Evolutionary conservation across 1,140 invertebrate species (phyloP), one percentile per base, ranked within the genome.

Genomic region (Pseudobourletiella spinata): DNA sequence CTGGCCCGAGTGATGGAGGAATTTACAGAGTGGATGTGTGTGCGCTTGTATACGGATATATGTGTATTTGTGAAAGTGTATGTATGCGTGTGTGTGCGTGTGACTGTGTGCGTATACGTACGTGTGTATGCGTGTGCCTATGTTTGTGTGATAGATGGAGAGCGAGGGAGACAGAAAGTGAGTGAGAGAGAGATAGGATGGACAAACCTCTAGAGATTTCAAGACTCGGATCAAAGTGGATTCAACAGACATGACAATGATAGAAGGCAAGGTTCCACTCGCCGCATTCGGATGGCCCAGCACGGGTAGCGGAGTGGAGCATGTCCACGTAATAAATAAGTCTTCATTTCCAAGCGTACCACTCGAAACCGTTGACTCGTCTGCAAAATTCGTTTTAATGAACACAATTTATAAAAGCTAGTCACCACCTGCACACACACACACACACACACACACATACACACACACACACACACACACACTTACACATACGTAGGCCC

Each of bases 161-260:
- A n/a, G n/a, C n/a, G n/a, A n/a, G n/a, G n/a, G n/a, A n/a, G n/a
- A n/a, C n/a, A n/a, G n/a, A n/a, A n/a, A n/a, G n/a, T n/a, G n/a
- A n/a, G n/a, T n/a, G n/a, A n/a, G n/a, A 8, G 28, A 6, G 11
- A 14, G 18, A 48, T 16, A 50, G 43, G 30, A 48, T 2, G 16
- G n/a, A n/a, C 56, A 15, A 39, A 78, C 78, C 76, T 80, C 78
- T 20, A 79, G 71, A 22, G 74, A 73, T 71, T 76, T 77, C 16
- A 80, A 72, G 8, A 79, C 73, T 43, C 74, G 71, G 8, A 79
- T 73, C 24, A 79, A 70, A 14, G 79, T 75, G 22, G 73, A 76
- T 71, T 80, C 79, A 0, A 80, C 74, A n/a, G 78, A 79, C 46
- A 79, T 73, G 1, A 76, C 77, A 35, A 76, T 70, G 18, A 78